These are phyloP conservation scores for Trididemnum miniatum DNA, from an alignment of 23 tunicate genomes.

Conservation along the genomic window DNA sequence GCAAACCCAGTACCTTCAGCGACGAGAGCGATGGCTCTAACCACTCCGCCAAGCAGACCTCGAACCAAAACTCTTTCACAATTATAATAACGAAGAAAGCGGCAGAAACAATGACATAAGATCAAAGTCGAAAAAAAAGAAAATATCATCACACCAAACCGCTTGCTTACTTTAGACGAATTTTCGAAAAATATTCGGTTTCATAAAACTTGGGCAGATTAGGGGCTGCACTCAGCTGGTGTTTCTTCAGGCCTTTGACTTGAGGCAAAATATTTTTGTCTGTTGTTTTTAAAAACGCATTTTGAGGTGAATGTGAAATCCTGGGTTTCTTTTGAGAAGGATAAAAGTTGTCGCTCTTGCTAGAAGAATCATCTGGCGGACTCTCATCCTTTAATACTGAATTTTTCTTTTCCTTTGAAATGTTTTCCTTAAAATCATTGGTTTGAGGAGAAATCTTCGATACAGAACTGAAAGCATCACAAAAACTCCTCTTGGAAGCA, in stretches of 20 bases:
- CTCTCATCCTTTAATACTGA: too few species aligned
- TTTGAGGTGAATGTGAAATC: conserved; percentile 19
- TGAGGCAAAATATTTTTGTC: too few species aligned
- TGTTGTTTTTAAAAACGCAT: neutral
- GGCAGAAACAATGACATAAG: too few species aligned
- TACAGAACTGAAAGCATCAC: conserved; percentile 32
- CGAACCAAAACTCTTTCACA: too few species aligned
- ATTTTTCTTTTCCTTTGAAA: neutral
- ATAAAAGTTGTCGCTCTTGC: neutral
- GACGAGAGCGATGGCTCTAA: too few species aligned
- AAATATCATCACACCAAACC: neutral
- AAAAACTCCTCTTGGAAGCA: conserved; percentile 47
- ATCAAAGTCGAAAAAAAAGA: neutral
- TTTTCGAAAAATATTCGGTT: conserved; percentile 61
- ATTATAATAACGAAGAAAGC: too few species aligned
- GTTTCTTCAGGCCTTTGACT: too few species aligned
- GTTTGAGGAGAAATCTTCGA: too few species aligned
- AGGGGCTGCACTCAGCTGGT: neutral
- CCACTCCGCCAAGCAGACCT: too few species aligned
- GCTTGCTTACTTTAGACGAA: conserved; percentile 55
- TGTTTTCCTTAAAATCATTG: too few species aligned
- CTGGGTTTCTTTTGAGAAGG: conserved; percentile 80
- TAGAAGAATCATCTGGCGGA: too few species aligned
- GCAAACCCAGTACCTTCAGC: too few species aligned
- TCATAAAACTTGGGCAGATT: conserved; percentile 40